Evolutionary conservation across 2,888 invertebrate genomes (phyloP), one percentile per base, ranked within the genome.

Genomic region (Lottia gigantea): DNA sequence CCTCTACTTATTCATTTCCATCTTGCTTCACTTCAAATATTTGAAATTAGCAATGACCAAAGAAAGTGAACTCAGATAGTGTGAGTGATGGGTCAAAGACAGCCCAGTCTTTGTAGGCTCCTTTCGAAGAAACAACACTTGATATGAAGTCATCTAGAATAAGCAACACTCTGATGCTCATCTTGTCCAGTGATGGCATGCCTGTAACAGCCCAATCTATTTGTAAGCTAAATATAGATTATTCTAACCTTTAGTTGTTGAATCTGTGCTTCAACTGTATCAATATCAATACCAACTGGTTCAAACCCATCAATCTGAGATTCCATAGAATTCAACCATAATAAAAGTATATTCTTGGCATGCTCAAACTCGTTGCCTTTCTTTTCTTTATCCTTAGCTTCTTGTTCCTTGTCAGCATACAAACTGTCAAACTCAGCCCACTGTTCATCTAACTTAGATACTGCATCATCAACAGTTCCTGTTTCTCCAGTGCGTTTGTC

Each of bases 211-310:
- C 40, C 11, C 31, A 31, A 4, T 31, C 31, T 31, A 40, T 1
- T 40, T 8, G 40, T 8, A 11, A 40, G 7, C 40, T 40, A 40
- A 40, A 40, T 8, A 40, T 4, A 40, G 40, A 40, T 40, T 40
- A 12, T 23, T 71, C 70, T 71, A 76, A 89, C 89, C 86, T 89
- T 87, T 46, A 90, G 77, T 76, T 90, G 89, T 67, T 89, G 88
- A 66, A 92, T 92, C 89, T 98, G 97, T 71, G 92, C 92, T 76
- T 94, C 94, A 67, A 97, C 91, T 61, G 93, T 92, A 64, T 96
- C 96, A 76, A 95, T 90, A 86, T 97, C 96, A 0, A 97, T 92
- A 0, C 96, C 96, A 0, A 96, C 95, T 0, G 95, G 93, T 73
- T 94, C 93, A 65, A 97, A 90, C 45, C 92, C 91, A 71, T 92